Percentiles rank a stretch among this genome's conserved stretches.
phyloP scores from a whole-genome alignment of 2,888 invertebrate genomes.

The Chydorus sphaericus region DNA sequence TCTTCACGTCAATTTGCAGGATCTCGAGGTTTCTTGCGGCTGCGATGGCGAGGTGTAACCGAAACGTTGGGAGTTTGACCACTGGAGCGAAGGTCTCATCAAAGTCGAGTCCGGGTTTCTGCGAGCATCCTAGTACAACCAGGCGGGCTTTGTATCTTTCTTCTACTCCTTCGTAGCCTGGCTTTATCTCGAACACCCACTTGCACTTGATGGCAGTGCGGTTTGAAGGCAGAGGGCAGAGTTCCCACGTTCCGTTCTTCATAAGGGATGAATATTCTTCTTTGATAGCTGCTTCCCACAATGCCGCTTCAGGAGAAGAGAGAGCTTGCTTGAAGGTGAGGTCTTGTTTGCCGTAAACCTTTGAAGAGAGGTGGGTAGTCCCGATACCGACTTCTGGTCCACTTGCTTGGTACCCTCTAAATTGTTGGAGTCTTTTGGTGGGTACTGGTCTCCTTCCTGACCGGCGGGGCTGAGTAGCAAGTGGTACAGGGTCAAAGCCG shows the following conservation, averaged over 20 bases:
- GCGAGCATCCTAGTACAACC: background rate
- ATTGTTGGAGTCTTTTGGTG: background rate
- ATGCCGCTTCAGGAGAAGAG: background rate
- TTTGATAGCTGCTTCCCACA: background rate
- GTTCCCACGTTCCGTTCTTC: background rate
- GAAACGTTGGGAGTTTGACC: background rate
- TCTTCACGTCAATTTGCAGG: constrained; percentile 7
- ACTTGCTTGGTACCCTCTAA: background rate
- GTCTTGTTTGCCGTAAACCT: background rate
- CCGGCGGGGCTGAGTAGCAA: background rate
- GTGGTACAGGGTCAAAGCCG: background rate
- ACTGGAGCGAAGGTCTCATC: background rate
- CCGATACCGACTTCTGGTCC: background rate
- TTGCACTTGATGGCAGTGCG: background rate
- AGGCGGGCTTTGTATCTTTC: constrained; percentile 1
- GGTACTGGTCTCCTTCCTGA: background rate
- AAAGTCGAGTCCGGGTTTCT: background rate
- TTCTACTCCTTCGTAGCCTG: background rate
- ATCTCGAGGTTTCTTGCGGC: background rate
- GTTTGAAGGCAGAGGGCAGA: background rate
- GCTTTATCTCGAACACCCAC: background rate
- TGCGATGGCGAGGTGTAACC: background rate
- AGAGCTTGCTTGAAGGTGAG: background rate
- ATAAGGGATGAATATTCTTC: background rate
- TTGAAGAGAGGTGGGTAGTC: background rate